Conservation (phyloP, 2,797 vertebrate species). For the Ispidina lecontei region DNA sequence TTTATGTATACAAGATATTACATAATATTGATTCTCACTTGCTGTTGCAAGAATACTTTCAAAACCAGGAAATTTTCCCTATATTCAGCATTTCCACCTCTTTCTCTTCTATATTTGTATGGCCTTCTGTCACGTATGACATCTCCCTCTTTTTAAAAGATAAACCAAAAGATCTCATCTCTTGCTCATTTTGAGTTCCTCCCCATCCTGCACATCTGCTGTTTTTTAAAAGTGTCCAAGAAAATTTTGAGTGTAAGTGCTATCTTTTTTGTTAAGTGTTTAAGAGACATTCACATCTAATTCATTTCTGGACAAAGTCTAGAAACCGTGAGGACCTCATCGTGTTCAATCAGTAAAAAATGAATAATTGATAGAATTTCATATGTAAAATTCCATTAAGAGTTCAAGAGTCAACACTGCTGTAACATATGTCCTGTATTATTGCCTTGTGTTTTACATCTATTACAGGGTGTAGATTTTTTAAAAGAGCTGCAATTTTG, state of each 20-base stretch:
- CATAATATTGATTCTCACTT: constrained; percentile 25
- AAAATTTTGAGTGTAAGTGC: not conserved
- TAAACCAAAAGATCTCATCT: not conserved
- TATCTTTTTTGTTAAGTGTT: not conserved
- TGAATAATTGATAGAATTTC: constrained; percentile 44
- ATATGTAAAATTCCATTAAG: constrained; percentile 51
- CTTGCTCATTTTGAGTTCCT: not conserved
- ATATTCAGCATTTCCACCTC: not conserved
- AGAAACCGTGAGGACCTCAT: constrained; percentile 18
- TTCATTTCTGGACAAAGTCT: not conserved
- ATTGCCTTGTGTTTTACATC: constrained; percentile 28
- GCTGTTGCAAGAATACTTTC: constrained; percentile 28
- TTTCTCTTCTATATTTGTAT: not conserved
- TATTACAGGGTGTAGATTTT: not conserved
- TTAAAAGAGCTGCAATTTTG: constrained; percentile 53
- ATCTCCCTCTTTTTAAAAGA: not conserved
- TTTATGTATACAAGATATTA: constrained; percentile 9
- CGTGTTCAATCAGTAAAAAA: constrained; percentile 27
- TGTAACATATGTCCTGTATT: constrained; percentile 19
- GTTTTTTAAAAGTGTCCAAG: not conserved
- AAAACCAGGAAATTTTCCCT: constrained; percentile 4
- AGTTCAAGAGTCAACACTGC: not conserved
- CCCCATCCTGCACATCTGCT: not conserved
- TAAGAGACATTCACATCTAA: not conserved
- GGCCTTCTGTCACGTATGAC: not conserved